Base-by-base conservation (phyloP, 1,140 invertebrate species). In the Melanaphis sacchari region DNA sequence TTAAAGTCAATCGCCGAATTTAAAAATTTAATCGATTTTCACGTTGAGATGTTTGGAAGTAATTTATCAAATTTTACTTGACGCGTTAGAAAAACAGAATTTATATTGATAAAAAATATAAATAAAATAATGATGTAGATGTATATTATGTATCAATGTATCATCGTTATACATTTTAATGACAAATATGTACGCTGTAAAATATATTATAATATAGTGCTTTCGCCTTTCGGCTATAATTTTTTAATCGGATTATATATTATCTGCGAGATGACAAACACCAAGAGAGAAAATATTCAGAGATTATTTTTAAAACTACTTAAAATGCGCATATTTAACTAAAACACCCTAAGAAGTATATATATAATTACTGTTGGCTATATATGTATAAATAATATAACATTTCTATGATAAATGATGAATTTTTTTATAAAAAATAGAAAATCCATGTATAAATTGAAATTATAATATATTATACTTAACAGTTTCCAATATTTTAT, bases 301-400 rank as follows among this genome's bases (percentile, higher is more conserved):
- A 66, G 26, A 76, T 76, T 76, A n/a, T 59, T 76, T 76, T 76
- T n/a, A 76, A 76, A 76, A 76, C 59, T 76, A n/a, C 59, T 76
- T 76, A 76, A 15, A 31, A n/a, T 76, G 59, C 31, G 31, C 59
- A 76, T 76, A 76, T n/a, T 76, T 76, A 76, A 76, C 59, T 18
- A 76, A 76, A 76, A 21, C 59, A n/a, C 59, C 5, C 31, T 5
- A 5, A 5, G n/a, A n/a, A 76, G 59, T n/a, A 36, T 76, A 18
- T 18, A n/a, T 76, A 76, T 76, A 76, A 15, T n/a, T 76, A n/a
- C 4, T n/a, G 59, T 5, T 76, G 15, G n/a, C 59, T n/a, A n/a
- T 76, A 26, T n/a, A 18, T 3, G 31, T 18, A 76, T 4, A 76
- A n/a, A 76, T 18, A 76, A 76, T 31, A 76, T 18, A n/a, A 76